Conservation (phyloP, 1,140 invertebrate genomes). For the Drosophila punjabiensis region DNA sequence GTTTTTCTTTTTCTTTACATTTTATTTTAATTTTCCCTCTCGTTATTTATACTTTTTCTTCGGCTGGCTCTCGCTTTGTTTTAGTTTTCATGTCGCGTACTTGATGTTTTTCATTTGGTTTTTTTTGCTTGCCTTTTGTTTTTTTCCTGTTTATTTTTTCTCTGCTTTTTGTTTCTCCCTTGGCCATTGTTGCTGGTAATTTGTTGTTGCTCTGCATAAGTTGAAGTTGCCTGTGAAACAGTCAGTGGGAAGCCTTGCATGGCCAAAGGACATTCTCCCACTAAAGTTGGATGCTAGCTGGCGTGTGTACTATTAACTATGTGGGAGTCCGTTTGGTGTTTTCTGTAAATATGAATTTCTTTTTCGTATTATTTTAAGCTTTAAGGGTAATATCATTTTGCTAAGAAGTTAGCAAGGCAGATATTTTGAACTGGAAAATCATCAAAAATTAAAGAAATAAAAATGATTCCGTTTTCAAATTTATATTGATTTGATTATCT, state of each 20-base stretch:
- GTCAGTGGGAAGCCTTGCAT: slow-evolving; percentile 68
- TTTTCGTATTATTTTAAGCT: neutral
- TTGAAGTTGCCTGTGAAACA: slow-evolving; percentile 14
- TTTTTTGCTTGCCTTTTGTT: slow-evolving; percentile 19
- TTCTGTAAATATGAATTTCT: slow-evolving; percentile 7
- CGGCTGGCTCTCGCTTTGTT: slow-evolving; percentile 69
- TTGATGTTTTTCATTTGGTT: slow-evolving; percentile 58
- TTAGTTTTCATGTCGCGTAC: slow-evolving; percentile 78
- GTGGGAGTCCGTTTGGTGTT: neutral
- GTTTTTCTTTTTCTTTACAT: slow-evolving; percentile 36
- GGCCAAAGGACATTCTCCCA: slow-evolving; percentile 68
- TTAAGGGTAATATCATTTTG: neutral
- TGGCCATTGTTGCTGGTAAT: slow-evolving; percentile 57
- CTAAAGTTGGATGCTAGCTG: slow-evolving; percentile 29
- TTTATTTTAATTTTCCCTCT: slow-evolving; percentile 55
- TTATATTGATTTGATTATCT: no score
- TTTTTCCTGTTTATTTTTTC: slow-evolving; percentile 1
- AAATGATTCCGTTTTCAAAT: no score
- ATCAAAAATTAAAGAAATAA: neutral
- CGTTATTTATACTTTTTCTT: slow-evolving; percentile 37
- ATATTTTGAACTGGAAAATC: neutral
- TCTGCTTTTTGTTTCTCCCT: slow-evolving; percentile 21
- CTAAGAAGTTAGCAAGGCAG: neutral
- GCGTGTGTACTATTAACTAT: neutral
- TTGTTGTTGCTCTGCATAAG: slow-evolving; percentile 63